phyloP scores from a whole-genome alignment of 2,888 invertebrate species.

The Odontocerum albicorne region DNA sequence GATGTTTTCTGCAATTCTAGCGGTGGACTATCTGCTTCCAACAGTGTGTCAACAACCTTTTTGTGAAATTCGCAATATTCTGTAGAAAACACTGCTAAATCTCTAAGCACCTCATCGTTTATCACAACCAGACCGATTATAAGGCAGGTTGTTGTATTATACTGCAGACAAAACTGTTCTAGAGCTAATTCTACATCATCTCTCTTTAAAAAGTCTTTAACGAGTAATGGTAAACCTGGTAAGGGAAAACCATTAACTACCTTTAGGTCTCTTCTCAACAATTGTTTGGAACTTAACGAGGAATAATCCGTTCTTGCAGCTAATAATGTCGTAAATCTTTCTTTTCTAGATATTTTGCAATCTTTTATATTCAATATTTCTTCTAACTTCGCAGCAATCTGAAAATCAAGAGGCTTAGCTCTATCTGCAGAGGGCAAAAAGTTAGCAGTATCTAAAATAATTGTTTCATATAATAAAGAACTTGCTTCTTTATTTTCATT shows the following conservation, averaged over 20 bases:
- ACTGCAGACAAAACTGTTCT: slow-evolving; percentile 13
- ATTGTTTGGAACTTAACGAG: slow-evolving; percentile 23
- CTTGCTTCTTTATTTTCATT: slow-evolving; percentile 18
- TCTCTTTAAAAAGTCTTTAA: slow-evolving; percentile 23
- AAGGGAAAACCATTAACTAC: slow-evolving; percentile 21
- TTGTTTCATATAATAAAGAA: slow-evolving; percentile 23
- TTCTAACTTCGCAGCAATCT: slow-evolving; percentile 25
- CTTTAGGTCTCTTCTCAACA: slow-evolving; percentile 26
- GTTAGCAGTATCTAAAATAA: slow-evolving; percentile 29
- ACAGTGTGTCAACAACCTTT: slow-evolving; percentile 10
- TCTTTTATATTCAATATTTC: slow-evolving; percentile 15
- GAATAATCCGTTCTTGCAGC: slow-evolving; percentile 28
- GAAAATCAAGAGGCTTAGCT: slow-evolving; percentile 27
- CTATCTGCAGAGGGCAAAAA: slow-evolving; percentile 25
- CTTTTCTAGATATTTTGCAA: slow-evolving; percentile 10
- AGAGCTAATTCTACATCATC: slow-evolving; percentile 13
- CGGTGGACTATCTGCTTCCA: slow-evolving; percentile 9
- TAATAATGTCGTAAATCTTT: slow-evolving; percentile 18
- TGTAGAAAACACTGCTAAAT: slow-evolving; percentile 22
- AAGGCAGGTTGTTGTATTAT: slow-evolving; percentile 11
- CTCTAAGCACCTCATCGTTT: slow-evolving; percentile 18
- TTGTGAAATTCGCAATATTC: slow-evolving; percentile 8
- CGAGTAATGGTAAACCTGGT: slow-evolving; percentile 27
- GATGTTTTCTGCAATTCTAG: slow-evolving; percentile 13
- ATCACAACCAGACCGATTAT: slow-evolving; percentile 26